Base-by-base conservation (phyloP, 2,797 vertebrate species). In the Tapera naevia region DNA sequence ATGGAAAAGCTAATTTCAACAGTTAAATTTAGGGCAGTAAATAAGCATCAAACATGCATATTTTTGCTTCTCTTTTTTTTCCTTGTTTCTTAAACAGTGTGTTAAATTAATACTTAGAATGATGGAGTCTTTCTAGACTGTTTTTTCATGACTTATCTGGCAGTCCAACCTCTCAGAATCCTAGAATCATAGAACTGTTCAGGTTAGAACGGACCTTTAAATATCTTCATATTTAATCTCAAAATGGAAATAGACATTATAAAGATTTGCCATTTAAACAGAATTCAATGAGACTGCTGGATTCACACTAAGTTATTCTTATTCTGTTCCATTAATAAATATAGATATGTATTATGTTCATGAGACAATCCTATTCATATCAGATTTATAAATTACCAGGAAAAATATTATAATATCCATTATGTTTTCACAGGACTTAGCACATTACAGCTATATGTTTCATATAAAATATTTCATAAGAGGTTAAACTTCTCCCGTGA, bases 221-320 rank as follows among this genome's bases (percentile, higher is more conserved):
- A 37, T 76, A 73, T 43, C 37, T 66, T 39, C 61, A 65, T 73
- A 57, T 74, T 86, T 88, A 72, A 83, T 91, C 23, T 93, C 51
- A 92, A 76, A 93, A 91, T 83, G 48, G 33, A 89, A 94, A 53
- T 58, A 86, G 32, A 67, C 23, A 64, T 83, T 72, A 66, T 37
- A 93, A 35, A 17, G 18, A 80, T 90, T 83, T 45, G 28, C 7
- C 2, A 66, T 73, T 96, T 94, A 66, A 72, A 58, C 18, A 83
- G 70, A 81, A 16, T 65, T 92, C 41, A 78, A 4, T 70, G 6
- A 70, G 8, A 66, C 41, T 82, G 19, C 11, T 70, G 10, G 62
- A 94, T 9, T 48, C 30, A 75, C 67, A 75, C 80, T 54, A 90
- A 76, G 21, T 75, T 88, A 60, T 76, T 73, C 9, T 43, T 74